Conservation (phyloP, 30 jellyfish, hydroid and myxozoan species). For the Aurelia sp. region DNA sequence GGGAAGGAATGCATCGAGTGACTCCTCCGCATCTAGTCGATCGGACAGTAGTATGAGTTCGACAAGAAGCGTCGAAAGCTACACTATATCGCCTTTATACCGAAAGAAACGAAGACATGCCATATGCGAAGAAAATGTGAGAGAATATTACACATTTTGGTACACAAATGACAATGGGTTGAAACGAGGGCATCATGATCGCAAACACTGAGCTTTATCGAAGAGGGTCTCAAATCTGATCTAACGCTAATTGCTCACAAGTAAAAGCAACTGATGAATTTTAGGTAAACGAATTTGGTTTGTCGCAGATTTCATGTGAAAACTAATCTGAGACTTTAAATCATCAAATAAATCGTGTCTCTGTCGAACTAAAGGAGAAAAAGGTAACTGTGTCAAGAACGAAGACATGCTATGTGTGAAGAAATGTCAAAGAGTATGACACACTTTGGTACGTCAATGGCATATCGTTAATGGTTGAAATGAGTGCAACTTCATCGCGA, state of each 20-base stretch:
- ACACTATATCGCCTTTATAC: constrained; percentile 23
- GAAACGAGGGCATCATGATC: constrained; percentile 3
- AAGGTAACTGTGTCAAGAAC: not conserved
- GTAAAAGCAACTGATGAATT: too few species aligned
- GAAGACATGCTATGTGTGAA: constrained; percentile 60
- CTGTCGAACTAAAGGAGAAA: too few species aligned
- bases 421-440: constrained; percentile 42
- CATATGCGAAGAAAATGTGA: constrained; percentile 49
- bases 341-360: too few species aligned
- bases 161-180: constrained; percentile 3
- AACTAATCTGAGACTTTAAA: too few species aligned
- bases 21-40: too few species aligned
- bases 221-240: too few species aligned
- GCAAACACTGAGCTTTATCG: not conserved
- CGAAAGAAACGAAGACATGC: constrained; percentile 57
- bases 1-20: too few species aligned
- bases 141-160: constrained; percentile 49
- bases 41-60: not conserved
- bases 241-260: too few species aligned
- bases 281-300: too few species aligned
- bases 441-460: constrained; percentile 29
- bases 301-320: too few species aligned
- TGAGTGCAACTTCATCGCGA: constrained; percentile 2
- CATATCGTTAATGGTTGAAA: not conserved
- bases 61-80: not conserved